Conservation (phyloP, 2,888 invertebrate species). For the Gnatocerus cornutus region DNA sequence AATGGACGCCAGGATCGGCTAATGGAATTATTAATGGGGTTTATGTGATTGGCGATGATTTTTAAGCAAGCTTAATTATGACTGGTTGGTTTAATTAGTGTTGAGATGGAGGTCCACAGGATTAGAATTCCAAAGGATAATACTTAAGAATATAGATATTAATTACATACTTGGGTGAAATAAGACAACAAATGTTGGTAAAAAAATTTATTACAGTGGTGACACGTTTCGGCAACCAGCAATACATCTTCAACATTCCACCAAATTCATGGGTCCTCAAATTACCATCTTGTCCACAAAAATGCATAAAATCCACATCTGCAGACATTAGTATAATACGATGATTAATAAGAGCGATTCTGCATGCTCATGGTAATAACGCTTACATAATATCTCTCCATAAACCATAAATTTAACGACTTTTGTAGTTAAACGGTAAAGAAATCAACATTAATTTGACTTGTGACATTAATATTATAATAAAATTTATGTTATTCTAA, state of each 20-base stretch:
- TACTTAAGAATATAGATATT: too few species aligned
- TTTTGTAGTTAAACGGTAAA: neutral
- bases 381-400: neutral
- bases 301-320: neutral
- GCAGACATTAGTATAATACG: neutral
- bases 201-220: too few species aligned
- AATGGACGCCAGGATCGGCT: slow-evolving; percentile 11
- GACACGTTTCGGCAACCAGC: too few species aligned
- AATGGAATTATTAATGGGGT: slow-evolving; percentile 27
- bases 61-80: neutral
- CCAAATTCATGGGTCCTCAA: too few species aligned
- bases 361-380: neutral
- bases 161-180: too few species aligned
- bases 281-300: too few species aligned
- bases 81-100: neutral
- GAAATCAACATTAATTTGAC: neutral
- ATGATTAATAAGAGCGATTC: neutral
- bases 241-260: too few species aligned
- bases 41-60: slow-evolving; percentile 26
- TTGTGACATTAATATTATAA: neutral
- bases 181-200: too few species aligned
- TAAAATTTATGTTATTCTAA: neutral
- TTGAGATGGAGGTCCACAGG: neutral
- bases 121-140: too few species aligned
- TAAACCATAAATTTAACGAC: neutral